Evolutionary conservation across 30 jellyfish, hydroid and myxozoan species (phyloP).

Genomic region (Cassiopea andromeda): DNA sequence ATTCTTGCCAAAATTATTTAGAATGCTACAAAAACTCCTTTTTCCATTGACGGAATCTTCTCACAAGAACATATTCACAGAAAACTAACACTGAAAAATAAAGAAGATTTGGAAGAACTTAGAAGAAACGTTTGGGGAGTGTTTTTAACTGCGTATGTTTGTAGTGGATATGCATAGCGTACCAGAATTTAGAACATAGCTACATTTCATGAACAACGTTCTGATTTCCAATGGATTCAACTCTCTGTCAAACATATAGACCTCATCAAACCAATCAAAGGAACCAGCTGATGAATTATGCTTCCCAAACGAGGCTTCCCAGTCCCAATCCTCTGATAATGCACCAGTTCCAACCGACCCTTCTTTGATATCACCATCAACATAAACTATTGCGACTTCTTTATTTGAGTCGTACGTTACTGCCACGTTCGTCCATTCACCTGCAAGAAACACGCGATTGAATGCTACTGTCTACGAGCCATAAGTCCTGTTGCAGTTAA

Average conservation of each 20-base stretch:
- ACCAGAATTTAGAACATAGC: slow-evolving; percentile 80
- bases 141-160: too few species aligned
- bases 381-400: slow-evolving; percentile 86
- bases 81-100: too few species aligned
- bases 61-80: too few species aligned
- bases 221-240: slow-evolving; percentile 79
- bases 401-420: slow-evolving; percentile 88
- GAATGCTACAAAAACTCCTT: too few species aligned
- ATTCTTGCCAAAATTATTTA: too few species aligned
- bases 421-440: slow-evolving; percentile 85
- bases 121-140: too few species aligned
- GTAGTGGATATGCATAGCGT: neutral
- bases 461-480: neutral
- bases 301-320: slow-evolving; percentile 89
- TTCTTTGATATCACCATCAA: slow-evolving; percentile 91
- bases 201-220: slow-evolving; percentile 85
- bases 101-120: too few species aligned
- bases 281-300: slow-evolving; percentile 77
- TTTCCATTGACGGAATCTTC: too few species aligned
- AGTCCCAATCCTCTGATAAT: slow-evolving; percentile 95
- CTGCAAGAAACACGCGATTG: slow-evolving; percentile 15
- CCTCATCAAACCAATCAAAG: slow-evolving; percentile 86
- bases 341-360: slow-evolving; percentile 94
- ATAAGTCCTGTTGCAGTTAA: too few species aligned
- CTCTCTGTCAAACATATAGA: slow-evolving; percentile 84